Conservation (phyloP, 2,888 invertebrate genomes). For the Drosophila koepferae region DNA sequence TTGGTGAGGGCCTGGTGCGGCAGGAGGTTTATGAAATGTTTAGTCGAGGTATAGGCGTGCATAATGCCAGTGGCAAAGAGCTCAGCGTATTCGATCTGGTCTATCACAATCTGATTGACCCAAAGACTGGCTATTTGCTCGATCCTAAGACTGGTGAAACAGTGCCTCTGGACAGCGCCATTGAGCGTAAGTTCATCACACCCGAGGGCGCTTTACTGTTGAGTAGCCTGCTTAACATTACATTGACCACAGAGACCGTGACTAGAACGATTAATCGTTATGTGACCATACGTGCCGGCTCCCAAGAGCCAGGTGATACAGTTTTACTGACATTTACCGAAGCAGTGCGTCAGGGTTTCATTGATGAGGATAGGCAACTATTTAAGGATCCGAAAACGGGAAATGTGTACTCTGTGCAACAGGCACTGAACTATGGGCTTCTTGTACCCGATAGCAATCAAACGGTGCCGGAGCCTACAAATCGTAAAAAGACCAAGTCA, state of each 20-base stretch:
- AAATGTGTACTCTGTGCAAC: constrained; percentile 90
- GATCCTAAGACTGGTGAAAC: constrained; percentile 90
- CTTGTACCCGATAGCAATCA: constrained; percentile 87
- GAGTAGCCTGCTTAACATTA: constrained; percentile 94
- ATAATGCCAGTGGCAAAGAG: constrained; percentile 90
- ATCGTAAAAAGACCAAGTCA: constrained; percentile 85
- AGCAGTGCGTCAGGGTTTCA: constrained; percentile 91
- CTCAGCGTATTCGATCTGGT: constrained; percentile 95
- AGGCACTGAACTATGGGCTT: constrained; percentile 91
- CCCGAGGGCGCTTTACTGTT: constrained; percentile 94
- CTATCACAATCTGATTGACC: constrained; percentile 93
- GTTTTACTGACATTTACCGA: constrained; percentile 91
- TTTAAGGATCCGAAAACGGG: constrained; percentile 92
- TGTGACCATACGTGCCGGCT: constrained; percentile 90
- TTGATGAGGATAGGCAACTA: constrained; percentile 91
- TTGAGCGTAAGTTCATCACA: constrained; percentile 93
- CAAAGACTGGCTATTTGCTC: constrained; percentile 93
- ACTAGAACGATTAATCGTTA: constrained; percentile 93
- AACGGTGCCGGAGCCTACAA: constrained; percentile 86
- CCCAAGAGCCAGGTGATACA: constrained; percentile 86
- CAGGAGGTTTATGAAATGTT: constrained; percentile 95
- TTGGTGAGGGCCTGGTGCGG: constrained; percentile 91
- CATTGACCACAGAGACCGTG: constrained; percentile 94
- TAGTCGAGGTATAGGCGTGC: constrained; percentile 92
- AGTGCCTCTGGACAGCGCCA: constrained; percentile 93